phyloP scores from a whole-genome alignment of 2,113 vertebrate genomes.

The Micronycteris hirsuta region DNA sequence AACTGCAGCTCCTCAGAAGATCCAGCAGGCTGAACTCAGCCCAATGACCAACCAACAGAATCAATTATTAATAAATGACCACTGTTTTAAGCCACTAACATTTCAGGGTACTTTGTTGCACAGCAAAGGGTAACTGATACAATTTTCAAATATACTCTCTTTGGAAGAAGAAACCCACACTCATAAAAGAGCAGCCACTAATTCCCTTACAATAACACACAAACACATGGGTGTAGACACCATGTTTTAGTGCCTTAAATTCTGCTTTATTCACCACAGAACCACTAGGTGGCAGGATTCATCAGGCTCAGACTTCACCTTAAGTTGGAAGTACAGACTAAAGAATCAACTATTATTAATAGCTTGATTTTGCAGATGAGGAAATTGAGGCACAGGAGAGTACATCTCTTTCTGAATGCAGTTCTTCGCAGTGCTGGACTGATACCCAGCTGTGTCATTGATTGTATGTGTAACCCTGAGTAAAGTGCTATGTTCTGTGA shows the following conservation, averaged over 20 bases:
- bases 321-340: neutral
- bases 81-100: neutral
- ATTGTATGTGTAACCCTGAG: neutral
- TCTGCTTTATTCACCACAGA: neutral
- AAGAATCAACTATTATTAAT: neutral
- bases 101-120: neutral
- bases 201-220: neutral
- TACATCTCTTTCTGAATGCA: neutral
- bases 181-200: neutral
- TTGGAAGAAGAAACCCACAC: neutral
- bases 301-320: neutral
- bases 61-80: neutral
- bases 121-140: neutral
- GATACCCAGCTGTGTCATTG: neutral
- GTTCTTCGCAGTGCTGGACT: neutral
- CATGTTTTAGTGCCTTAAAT: neutral
- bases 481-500: neutral
- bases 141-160: neutral
- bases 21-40: neutral
- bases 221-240: neutral
- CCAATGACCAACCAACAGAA: neutral
- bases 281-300: conserved; percentile 38
- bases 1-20: neutral
- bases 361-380: neutral
- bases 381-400: neutral